A percentile compares a stretch with the other conserved stretches of the same genome.
Evolutionary conservation across 2,888 invertebrate species (phyloP).

Genomic region (Chrysina gloriosa): DNA sequence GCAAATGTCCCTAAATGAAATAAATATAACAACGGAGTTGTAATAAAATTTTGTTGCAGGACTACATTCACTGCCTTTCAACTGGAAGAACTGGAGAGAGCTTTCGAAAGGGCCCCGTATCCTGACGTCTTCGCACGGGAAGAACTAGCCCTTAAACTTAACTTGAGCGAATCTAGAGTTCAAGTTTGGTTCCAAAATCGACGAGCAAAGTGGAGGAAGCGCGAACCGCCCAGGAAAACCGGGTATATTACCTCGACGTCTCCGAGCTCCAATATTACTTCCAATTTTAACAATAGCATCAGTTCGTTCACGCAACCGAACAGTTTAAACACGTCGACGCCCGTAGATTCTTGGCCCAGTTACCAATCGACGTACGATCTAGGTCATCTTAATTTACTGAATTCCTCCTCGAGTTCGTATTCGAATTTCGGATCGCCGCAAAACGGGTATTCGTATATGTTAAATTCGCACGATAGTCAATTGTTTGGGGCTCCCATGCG

Average conservation of each 20-base stretch:
- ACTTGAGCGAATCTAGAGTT: conserved; percentile 83
- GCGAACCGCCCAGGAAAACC: conserved; percentile 92
- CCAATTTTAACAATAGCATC: conserved; percentile 68
- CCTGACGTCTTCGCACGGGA: conserved; percentile 96
- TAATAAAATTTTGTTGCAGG: conserved; percentile 68
- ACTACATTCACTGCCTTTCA: conserved; percentile 97
- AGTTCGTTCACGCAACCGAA: conserved; percentile 69
- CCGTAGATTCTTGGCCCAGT: conserved; percentile 81
- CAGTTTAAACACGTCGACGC: conserved; percentile 60
- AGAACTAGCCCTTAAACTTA: conserved; percentile 90
- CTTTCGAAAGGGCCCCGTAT: conserved; percentile 95
- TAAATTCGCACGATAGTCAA: conserved; percentile 78
- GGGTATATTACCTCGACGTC: conserved; percentile 79
- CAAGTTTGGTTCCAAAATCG: conserved; percentile 92
- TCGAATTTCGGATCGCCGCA: conserved; percentile 73
- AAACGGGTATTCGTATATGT: conserved; percentile 72
- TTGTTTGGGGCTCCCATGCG: conserved; percentile 74
- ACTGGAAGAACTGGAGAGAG: conserved; percentile 91
- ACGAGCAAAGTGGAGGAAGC: conserved; percentile 93
- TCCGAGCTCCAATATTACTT: conserved; percentile 71
- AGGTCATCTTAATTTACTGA: conserved; percentile 78
- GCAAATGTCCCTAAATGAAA: too few species aligned
- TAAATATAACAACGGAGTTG: too few species aligned
- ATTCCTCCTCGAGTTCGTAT: conserved; percentile 73
- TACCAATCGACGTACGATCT: conserved; percentile 83